Evolutionary conservation across 2,113 vertebrate genomes (phyloP).

Genomic region (Rhizomys pruinosus): DNA sequence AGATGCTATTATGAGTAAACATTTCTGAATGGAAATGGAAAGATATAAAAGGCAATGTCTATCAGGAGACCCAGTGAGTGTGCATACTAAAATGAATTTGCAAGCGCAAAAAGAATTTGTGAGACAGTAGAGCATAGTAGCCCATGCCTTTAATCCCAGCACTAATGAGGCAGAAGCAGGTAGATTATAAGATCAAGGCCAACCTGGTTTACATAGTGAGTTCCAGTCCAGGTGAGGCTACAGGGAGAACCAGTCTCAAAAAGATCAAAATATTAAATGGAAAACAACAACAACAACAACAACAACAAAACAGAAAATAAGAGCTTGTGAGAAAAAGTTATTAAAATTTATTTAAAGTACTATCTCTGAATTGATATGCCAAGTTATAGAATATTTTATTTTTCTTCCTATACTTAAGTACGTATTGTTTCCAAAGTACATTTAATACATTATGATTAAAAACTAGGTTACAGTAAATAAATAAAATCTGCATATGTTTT

Average conservation of each 20-base stretch:
- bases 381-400: not conserved
- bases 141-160: too few species aligned
- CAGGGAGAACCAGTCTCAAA: too few species aligned
- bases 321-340: not conserved
- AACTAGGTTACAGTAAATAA: conserved; percentile 67
- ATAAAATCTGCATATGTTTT: conserved; percentile 69
- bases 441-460: conserved; percentile 69
- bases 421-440: conserved; percentile 43
- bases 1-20: not conserved
- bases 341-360: not conserved
- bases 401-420: not conserved
- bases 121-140: too few species aligned
- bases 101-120: not conserved
- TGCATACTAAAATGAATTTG: not conserved
- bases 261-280: too few species aligned
- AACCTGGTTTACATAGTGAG: too few species aligned
- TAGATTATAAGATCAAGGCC: too few species aligned
- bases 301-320: too few species aligned
- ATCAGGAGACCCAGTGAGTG: not conserved
- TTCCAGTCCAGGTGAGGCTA: too few species aligned
- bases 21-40: not conserved
- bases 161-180: too few species aligned
- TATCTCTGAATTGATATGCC: not conserved
- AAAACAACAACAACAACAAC: too few species aligned
- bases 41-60: not conserved